These are phyloP conservation scores for Aporrectodea caliginosa DNA, from an alignment of 1,140 invertebrate genomes.

Conservation along the genomic window DNA sequence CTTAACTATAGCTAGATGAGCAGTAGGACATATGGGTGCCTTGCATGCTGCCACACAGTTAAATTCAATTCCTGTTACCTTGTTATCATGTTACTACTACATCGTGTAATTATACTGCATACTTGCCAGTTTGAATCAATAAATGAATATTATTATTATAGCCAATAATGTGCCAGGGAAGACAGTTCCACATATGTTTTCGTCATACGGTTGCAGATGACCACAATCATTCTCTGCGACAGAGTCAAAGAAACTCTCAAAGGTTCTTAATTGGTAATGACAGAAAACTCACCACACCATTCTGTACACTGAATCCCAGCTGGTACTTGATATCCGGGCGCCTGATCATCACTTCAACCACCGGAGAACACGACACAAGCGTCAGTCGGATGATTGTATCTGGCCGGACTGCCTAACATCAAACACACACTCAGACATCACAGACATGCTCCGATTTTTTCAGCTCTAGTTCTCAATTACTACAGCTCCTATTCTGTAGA, in stretches of 20 bases:
- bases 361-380: conserved; percentile 96
- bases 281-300: conserved; percentile 82
- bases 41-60: no score
- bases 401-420: no score
- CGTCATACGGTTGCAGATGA: neutral
- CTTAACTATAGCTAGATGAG: neutral
- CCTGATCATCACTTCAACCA: conserved; percentile 99
- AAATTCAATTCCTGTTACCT: no score
- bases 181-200: neutral
- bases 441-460: no score
- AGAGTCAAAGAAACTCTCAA: neutral
- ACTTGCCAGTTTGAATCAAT: no score
- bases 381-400: no score
- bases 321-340: conserved; percentile 99
- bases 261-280: neutral
- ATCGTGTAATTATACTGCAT: no score
- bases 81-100: no score
- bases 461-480: no score
- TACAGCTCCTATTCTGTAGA: no score
- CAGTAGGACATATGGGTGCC: neutral
- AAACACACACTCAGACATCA: no score
- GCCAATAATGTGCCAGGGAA: neutral
- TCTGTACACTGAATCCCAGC: conserved; percentile 98
- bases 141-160: no score
- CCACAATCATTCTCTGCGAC: neutral